These are phyloP conservation scores for Petrolisthes cinctipes DNA, from an alignment of 2,888 invertebrate genomes.

Conservation along the genomic window DNA sequence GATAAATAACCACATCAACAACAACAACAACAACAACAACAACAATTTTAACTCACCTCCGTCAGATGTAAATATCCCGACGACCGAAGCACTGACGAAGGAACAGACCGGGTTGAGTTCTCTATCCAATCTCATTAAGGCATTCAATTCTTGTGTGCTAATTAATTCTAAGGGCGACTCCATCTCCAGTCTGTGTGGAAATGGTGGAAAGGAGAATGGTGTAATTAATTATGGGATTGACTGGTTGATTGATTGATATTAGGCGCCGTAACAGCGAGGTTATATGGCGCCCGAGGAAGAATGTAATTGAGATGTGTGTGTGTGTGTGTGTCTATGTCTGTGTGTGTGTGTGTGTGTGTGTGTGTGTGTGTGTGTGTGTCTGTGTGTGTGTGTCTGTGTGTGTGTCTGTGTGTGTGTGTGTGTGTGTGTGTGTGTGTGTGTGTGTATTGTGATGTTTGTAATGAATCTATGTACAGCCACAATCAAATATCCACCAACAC, in stretches of 20 bases:
- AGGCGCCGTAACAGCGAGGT: too few species aligned
- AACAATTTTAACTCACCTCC: not conserved
- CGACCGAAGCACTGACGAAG: constrained; percentile 7
- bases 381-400: too few species aligned
- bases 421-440: too few species aligned
- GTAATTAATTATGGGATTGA: not conserved
- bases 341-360: too few species aligned
- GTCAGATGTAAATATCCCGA: constrained; percentile 26
- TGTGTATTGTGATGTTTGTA: too few species aligned
- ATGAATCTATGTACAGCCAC: too few species aligned
- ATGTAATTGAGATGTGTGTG: not conserved
- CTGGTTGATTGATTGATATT: too few species aligned
- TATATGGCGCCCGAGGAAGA: too few species aligned
- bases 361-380: too few species aligned
- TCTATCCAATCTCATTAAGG: constrained; percentile 7
- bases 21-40: not conserved
- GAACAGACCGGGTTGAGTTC: constrained; percentile 28
- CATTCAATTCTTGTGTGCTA: constrained; percentile 15
- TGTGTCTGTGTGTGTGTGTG: too few species aligned
- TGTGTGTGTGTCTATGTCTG: too few species aligned
- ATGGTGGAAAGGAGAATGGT: not conserved
- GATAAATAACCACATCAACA: not conserved
- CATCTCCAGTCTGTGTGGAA: constrained; percentile 11
- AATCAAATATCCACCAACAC: too few species aligned
- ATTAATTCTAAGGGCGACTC: constrained; percentile 11